Conservation (phyloP, 2,113 vertebrate genomes). For the Agapornis roseicollis region DNA sequence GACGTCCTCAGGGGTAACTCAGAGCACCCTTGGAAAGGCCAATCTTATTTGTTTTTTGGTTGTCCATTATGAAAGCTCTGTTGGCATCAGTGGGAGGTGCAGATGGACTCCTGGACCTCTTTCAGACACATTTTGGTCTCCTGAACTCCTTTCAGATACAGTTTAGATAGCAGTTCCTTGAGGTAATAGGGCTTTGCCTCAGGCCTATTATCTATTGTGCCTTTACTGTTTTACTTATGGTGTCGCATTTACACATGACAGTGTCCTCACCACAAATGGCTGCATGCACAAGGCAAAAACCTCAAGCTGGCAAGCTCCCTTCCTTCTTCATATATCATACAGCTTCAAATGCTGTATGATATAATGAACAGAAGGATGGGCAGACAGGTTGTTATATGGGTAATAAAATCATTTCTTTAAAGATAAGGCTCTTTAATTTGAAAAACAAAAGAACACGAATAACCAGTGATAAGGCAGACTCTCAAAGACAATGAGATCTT, state of each 20-base stretch:
- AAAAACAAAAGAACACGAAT: not conserved
- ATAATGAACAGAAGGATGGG: not conserved
- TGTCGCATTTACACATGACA: not conserved
- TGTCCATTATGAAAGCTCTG: not conserved
- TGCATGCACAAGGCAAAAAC: not conserved
- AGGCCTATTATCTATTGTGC: not conserved
- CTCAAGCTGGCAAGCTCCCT: not conserved
- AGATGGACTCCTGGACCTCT: not conserved
- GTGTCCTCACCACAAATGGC: not conserved
- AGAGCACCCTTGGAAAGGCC: not conserved
- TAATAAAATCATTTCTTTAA: not conserved
- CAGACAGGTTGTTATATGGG: not conserved
- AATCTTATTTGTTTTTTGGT: not conserved
- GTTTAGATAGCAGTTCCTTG: not conserved
- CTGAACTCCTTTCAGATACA: not conserved
- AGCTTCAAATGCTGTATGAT: not conserved
- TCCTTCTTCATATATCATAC: too few species aligned
- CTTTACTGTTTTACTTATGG: not conserved
- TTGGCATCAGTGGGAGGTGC: not conserved
- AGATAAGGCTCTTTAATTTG: not conserved
- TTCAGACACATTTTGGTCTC: not conserved
- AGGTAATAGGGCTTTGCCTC: not conserved
- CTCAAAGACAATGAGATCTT: not conserved
- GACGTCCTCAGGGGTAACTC: not conserved
- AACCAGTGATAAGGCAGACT: not conserved